Evolutionary conservation across 2,797 vertebrate species (phyloP), one percentile per base, ranked within the genome.

Genomic region (Orestias chungarensis): DNA sequence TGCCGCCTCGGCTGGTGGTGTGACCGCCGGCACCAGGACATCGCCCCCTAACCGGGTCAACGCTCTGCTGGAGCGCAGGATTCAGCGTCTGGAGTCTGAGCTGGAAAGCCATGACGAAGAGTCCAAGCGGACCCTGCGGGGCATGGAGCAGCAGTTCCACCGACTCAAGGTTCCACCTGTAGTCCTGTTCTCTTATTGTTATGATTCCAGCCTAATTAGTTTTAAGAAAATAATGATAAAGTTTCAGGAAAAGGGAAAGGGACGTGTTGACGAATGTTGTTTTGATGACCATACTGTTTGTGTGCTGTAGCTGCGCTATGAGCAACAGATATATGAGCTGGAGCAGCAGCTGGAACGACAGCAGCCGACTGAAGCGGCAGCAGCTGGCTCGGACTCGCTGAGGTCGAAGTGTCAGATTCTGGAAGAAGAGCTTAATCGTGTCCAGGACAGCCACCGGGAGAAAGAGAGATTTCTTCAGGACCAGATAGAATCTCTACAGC

Each of bases 131-230:
- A 96, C 94, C 86, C 94, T 98, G 57, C 89, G 95, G 66, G 86
- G 93, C 65, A 96, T 99, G 96, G 96, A 99, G 69, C 96, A 98
- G 7, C 95, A 96, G 44, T 99, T 96, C 89, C 96, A 97, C 75
- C 93, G 94, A 84, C 91, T 98, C 79, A 99, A 97, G 95, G 97
- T 99, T n/a, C 23, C 23, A 50, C 9, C 47, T 50, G 23, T 23
- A 50, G 49, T n/a, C n/a, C n/a, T n/a, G n/a, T n/a, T n/a, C n/a
- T n/a, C n/a, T n/a, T n/a, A n/a, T n/a, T n/a, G n/a, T n/a, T n/a
- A n/a, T n/a, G n/a, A n/a, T n/a, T n/a, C n/a, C n/a, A n/a, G n/a
- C n/a, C n/a, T n/a, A n/a, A 25, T 52, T 52, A 14, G 25, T 52
- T 27, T 52, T 11, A 27, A 25, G 50, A 4, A 42, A 1, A 42